Percentiles rank a stretch among this genome's conserved stretches.
These are phyloP conservation scores for Pachypanchax playfairii DNA, from an alignment of 2,113 vertebrate species.

Conservation along the genomic window DNA sequence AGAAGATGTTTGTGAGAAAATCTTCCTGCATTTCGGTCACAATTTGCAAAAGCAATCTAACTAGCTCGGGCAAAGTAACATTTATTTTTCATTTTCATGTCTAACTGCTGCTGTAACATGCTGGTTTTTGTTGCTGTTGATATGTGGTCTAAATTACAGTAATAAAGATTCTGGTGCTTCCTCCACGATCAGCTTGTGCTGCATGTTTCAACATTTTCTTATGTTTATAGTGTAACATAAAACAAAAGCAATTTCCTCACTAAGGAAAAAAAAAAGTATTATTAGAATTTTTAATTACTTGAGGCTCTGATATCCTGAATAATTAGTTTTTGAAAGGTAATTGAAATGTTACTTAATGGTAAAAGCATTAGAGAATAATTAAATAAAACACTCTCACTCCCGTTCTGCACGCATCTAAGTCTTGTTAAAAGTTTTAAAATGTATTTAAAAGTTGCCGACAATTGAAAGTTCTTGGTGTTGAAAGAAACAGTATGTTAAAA, in stretches of 20 bases:
- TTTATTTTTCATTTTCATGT: neutral
- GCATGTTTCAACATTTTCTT: neutral
- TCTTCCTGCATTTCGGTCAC: neutral
- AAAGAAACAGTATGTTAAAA: no score
- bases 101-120: neutral
- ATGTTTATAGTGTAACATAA: neutral
- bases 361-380: neutral
- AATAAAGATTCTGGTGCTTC: neutral
- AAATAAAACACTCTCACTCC: neutral
- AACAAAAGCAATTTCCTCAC: neutral
- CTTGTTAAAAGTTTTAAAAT: no score
- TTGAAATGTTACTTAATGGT: neutral
- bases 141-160: neutral
- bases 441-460: no score
- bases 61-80: neutral
- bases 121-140: neutral
- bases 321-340: neutral
- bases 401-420: no score
- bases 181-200: neutral
- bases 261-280: neutral
- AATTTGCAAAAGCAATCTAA: neutral
- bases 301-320: neutral
- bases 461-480: no score
- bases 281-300: neutral
- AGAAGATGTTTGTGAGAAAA: neutral